A percentile compares a stretch with the other conserved stretches of the same genome.
phyloP scores from a whole-genome alignment of 1,140 invertebrate species.

The Drosophila ananassae region DNA sequence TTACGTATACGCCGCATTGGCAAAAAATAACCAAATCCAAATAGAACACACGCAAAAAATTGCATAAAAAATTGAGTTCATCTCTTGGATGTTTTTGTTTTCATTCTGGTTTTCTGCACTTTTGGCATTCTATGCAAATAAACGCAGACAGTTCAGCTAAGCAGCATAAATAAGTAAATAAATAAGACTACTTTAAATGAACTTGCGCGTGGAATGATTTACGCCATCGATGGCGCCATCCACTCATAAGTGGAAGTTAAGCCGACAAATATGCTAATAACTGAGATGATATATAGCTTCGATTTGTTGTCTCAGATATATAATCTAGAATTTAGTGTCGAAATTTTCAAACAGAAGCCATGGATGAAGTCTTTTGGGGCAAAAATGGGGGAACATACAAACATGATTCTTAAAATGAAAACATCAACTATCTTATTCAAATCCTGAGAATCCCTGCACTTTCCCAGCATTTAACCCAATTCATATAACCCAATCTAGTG shows the following conservation, averaged over 20 bases:
- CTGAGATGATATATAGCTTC: constrained; percentile 20
- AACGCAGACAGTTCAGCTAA: constrained; percentile 33
- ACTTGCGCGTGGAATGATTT: constrained; percentile 27
- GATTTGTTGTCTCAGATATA: constrained; percentile 18
- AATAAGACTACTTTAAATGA: constrained; percentile 51
- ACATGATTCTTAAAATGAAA: not conserved
- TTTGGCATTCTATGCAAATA: constrained; percentile 48
- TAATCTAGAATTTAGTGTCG: constrained; percentile 1
- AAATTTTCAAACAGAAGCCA: not conserved
- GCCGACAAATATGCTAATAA: constrained; percentile 28
- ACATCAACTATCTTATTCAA: not conserved
- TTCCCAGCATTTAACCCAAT: not conserved
- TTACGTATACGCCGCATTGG: constrained; percentile 71
- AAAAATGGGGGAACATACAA: not conserved
- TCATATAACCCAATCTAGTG: constrained; percentile 33
- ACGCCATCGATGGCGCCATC: constrained; percentile 26
- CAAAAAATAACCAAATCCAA: not conserved
- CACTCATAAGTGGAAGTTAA: constrained; percentile 9
- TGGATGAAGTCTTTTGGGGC: not conserved
- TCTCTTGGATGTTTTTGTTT: constrained; percentile 32
- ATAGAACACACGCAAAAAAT: not conserved
- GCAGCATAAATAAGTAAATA: constrained; percentile 44
- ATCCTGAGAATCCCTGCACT: not conserved
- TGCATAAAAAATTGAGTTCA: constrained; percentile 61
- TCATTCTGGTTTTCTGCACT: constrained; percentile 21